Evolutionary conservation across 2,797 vertebrate species (phyloP), one percentile per base, ranked within the genome.

Genomic region (Leptatherina wallacei): DNA sequence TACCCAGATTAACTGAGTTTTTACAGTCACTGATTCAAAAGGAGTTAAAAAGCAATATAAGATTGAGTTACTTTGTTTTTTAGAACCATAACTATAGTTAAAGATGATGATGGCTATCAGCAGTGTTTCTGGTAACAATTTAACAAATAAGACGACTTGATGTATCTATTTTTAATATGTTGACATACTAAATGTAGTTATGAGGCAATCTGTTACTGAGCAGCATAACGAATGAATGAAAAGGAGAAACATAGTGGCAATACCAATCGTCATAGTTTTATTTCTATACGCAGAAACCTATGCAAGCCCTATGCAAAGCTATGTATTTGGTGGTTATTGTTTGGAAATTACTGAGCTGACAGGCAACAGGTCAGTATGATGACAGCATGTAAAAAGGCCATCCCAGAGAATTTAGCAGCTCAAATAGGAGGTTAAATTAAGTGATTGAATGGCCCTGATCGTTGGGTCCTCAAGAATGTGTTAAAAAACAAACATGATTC

Each of bases 21-120:
- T 24, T 49, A 51, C 44, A 24, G 9, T 54, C 14, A 36, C 6
- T 20, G 11, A 14, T 55, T 40, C 51, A 40, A 35, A n/a, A 9
- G 27, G 63, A 36, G 63, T 36, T 65, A 24, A 67, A 57, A 32
- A 32, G 51, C 16, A 30, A 56, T 3, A 67, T 3, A 33, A 33
- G 29, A 13, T 29, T 32, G 0, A 47, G 40, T 58, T 30, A 18
- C 14, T 32, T 64, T 32, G 16, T 27, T 54, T 47, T 35, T 54
- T 24, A 12, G 6, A 11, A 4, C 49, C 22, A 52, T 24, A 12
- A 3, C 22, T 3, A 13, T 24, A 24, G 6, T 13, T 13, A 13
- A 13, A 14, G 12, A 49, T 49, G 3, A 22, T 22, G 47, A 9
- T 35, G 38, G 42, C 18, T 51, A 14, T 13, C 13, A 13, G 13